These are phyloP conservation scores for Beroe forskalii DNA, from an alignment of 37 sponge, comb jelly and placozoan species.

Conservation along the genomic window DNA sequence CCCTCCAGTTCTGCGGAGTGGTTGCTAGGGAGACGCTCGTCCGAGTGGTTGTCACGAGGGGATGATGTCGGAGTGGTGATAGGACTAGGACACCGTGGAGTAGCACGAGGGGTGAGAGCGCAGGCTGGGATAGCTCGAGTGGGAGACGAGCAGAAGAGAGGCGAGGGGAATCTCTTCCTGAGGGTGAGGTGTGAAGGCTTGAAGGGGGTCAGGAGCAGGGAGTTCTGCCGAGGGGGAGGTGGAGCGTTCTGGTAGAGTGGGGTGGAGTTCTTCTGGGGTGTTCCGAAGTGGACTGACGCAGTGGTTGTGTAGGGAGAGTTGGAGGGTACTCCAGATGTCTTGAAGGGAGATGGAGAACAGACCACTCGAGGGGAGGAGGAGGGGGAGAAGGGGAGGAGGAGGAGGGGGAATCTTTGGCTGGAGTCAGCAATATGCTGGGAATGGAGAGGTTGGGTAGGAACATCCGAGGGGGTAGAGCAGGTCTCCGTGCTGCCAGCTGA, in stretches of 20 bases:
- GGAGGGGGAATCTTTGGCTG: too few relatives aligned
- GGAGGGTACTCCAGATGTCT: background rate
- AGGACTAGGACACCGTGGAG: slow-evolving; percentile 24
- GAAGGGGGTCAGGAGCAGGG: background rate
- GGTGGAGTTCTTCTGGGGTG: background rate
- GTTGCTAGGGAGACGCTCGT: background rate
- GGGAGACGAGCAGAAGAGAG: slow-evolving; percentile 40
- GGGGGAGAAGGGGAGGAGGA: too few relatives aligned
- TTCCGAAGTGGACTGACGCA: background rate
- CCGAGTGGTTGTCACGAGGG: background rate
- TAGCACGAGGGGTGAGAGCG: background rate
- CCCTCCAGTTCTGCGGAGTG: background rate
- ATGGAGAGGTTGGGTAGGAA: background rate
- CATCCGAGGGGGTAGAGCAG: background rate
- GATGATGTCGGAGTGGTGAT: background rate
- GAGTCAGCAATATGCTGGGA: slow-evolving; percentile 7
- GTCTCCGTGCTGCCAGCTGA: background rate
- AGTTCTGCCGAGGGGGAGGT: background rate
- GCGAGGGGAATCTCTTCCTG: slow-evolving; percentile 1
- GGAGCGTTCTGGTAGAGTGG: background rate
- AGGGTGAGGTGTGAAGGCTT: background rate
- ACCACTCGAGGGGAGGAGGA: too few relatives aligned
- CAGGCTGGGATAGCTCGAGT: background rate
- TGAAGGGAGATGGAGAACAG: too few relatives aligned
- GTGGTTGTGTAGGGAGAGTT: background rate